Conservation (phyloP, 2,797 vertebrate genomes). For the Oceanodroma leucorhoa region DNA sequence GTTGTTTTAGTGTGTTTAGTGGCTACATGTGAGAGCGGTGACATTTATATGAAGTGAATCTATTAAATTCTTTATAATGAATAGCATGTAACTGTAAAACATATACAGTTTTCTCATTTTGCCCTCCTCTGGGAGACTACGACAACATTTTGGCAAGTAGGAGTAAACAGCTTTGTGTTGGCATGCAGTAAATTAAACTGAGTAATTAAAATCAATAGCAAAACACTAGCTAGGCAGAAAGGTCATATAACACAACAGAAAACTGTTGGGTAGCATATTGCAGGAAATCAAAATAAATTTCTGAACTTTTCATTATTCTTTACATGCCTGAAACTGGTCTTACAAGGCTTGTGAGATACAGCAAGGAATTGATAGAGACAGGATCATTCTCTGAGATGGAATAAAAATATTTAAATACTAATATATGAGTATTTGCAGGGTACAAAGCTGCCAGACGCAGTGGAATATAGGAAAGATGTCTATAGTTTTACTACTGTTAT, state of each 20-base stretch:
- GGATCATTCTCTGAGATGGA: background rate
- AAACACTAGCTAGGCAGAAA: slow-evolving; percentile 89
- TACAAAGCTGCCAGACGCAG: background rate
- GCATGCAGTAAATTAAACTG: slow-evolving; percentile 83
- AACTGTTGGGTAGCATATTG: slow-evolving; percentile 80
- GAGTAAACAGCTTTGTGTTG: slow-evolving; percentile 85
- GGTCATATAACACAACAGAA: slow-evolving; percentile 84
- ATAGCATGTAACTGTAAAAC: slow-evolving; percentile 70
- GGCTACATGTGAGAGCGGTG: slow-evolving; percentile 54
- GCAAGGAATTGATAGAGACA: background rate
- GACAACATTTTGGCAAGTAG: slow-evolving; percentile 80
- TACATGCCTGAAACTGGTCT: slow-evolving; percentile 61
- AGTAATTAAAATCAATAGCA: slow-evolving; percentile 98
- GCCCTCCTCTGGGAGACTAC: slow-evolving; percentile 72
- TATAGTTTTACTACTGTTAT: background rate
- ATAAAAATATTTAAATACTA: background rate
- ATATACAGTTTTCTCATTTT: slow-evolving; percentile 73
- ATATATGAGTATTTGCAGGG: background rate
- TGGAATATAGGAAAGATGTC: background rate
- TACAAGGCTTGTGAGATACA: background rate
- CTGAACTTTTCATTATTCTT: slow-evolving; percentile 87
- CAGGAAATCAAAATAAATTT: slow-evolving; percentile 85
- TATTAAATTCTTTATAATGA: slow-evolving; percentile 74
- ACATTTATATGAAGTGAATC: slow-evolving; percentile 76
- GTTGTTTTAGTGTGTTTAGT: slow-evolving; percentile 55